phyloP scores from a whole-genome alignment of 1,140 invertebrate species.

The Zaprionus nigranus region DNA sequence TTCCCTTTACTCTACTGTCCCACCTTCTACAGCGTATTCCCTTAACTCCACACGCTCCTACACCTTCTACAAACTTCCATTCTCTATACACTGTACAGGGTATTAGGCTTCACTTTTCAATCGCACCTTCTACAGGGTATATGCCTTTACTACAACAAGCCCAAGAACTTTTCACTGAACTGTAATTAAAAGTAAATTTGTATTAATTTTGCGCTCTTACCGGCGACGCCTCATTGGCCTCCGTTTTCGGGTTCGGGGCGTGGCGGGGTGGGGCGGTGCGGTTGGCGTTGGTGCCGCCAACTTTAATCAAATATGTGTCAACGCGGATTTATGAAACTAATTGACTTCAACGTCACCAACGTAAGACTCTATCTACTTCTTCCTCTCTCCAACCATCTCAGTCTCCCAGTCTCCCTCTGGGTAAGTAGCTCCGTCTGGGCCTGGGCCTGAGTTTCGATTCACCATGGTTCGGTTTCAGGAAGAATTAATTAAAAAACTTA shows the following conservation, averaged over 20 bases:
- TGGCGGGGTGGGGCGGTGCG: not conserved
- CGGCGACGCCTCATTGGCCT: not conserved
- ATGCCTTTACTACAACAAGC: not conserved
- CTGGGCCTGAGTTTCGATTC: not conserved
- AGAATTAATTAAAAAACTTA: constrained; percentile 80
- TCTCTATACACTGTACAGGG: no score
- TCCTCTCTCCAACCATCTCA: not conserved
- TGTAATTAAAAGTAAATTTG: constrained; percentile 60
- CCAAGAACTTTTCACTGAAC: constrained; percentile 3
- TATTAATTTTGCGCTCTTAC: constrained; percentile 25
- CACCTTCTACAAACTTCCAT: no score
- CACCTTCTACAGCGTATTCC: not conserved
- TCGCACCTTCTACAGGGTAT: not conserved
- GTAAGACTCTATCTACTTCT: not conserved
- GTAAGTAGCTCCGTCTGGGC: constrained; percentile 30
- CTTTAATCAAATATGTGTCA: constrained; percentile 77
- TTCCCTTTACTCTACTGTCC: no score
- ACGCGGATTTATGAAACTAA: constrained; percentile 75
- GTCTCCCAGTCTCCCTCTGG: not conserved
- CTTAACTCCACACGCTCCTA: no score
- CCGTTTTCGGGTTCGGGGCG: not conserved
- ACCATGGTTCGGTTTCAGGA: constrained; percentile 33
- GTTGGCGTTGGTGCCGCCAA: constrained; percentile 26
- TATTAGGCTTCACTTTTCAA: no score
- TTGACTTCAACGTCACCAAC: constrained; percentile 54